Base-by-base conservation (phyloP, 2,113 vertebrate genomes). In the Pseudorhombus dupliciocellatus region DNA sequence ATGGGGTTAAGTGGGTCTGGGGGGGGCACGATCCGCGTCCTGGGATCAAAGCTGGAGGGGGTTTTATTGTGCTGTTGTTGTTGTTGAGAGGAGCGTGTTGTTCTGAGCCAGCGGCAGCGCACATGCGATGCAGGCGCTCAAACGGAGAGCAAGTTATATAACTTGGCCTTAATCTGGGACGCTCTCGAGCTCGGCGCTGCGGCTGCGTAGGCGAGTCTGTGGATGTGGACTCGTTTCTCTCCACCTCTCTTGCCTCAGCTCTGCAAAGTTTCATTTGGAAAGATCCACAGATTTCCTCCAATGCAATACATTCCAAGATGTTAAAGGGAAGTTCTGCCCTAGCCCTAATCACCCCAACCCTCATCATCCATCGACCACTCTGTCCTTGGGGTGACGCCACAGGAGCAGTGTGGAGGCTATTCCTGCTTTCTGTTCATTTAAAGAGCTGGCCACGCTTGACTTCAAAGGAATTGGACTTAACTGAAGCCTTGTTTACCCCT, bases 111-210 rank as follows among this genome's bases (percentile, higher is more conserved):
- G 61, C 70, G 34, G 59, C 60, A 52, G 50, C 15, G 50, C 73
- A 73, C 73, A 75, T 80, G 79, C 73, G 64, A 28, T 60, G 67
- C 86, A 84, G 66, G 80, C 75, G 75, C 82, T 72, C 71, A 44
- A 84, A 91, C 86, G 84, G 83, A 86, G 84, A 80, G 82, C 79
- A 84, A 87, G 91, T 94, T 93, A 93, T 91, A 90, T 94, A 94
- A 94, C 85, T 86, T 89, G 89, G 85, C 91, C 90, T 92, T 91
- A 91, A 92, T 93, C 91, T 92, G 80, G 83, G 84, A 68, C 83
- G 81, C 85, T 87, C 84, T 90, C 82, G 64, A 80, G 44, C 79
- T 63, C 48, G 74, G 81, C 73, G 14, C 59, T 70, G 63, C 68
- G 52, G 18, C 65, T 87, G 86, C 87, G 89, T 88, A 75, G 86